phyloP scores from a whole-genome alignment of 1,140 invertebrate species.

The Andrena cerasifolii region DNA sequence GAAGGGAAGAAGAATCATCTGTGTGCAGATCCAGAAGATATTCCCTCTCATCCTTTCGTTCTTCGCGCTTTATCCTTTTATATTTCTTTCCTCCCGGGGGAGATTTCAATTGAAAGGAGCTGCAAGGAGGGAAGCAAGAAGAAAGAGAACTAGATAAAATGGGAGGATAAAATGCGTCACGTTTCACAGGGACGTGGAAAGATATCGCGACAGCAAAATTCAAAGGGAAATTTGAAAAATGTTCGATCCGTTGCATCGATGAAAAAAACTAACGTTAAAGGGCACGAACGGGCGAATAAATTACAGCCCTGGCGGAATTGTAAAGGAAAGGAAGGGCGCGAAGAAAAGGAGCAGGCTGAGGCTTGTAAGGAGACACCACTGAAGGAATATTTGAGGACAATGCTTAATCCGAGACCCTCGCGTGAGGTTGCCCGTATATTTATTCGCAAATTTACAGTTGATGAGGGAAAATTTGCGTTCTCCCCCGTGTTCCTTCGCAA shows the following conservation, averaged over 20 bases:
- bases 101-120: slow-evolving; percentile 22
- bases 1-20: not conserved
- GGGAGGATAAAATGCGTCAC: not conserved
- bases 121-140: not conserved
- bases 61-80: not conserved
- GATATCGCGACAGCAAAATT: not conserved
- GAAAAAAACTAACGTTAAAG: not conserved
- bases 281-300: not conserved
- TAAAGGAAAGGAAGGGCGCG: not conserved
- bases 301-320: not conserved
- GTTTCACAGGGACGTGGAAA: not conserved
- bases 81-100: not conserved
- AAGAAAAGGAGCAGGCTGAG: no score
- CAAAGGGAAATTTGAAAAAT: slow-evolving; percentile 13
- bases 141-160: slow-evolving; percentile 3
- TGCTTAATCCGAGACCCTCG: not conserved
- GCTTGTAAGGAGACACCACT: not conserved
- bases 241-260: not conserved
- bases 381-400: not conserved
- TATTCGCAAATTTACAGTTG: slow-evolving; percentile 28
- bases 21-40: not conserved
- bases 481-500: not conserved
- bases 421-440: slow-evolving; percentile 8
- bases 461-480: slow-evolving; percentile 28
- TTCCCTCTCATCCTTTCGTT: not conserved